A percentile compares a stretch with the other conserved stretches of the same genome.
These are phyloP conservation scores for Erebia epiphron DNA, from an alignment of 2,888 invertebrate genomes.

Conservation along the genomic window DNA sequence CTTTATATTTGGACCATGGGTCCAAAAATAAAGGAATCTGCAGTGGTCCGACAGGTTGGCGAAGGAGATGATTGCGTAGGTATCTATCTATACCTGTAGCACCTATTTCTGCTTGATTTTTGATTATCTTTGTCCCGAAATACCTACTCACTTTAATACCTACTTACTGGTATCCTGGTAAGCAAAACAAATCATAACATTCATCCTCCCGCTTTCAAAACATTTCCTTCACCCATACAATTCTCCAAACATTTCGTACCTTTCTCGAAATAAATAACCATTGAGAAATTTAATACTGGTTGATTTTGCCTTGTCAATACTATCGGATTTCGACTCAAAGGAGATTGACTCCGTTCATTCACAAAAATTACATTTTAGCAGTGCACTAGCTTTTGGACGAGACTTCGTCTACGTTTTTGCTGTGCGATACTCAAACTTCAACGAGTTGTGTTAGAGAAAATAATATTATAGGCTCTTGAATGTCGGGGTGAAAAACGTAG, in stretches of 20 bases:
- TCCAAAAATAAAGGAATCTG: no score
- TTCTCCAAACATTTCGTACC: background rate
- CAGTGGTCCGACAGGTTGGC: no score
- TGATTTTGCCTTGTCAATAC: slow-evolving; percentile 7
- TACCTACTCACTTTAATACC: background rate
- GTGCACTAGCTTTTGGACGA: background rate
- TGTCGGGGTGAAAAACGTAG: no score
- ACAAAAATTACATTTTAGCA: background rate
- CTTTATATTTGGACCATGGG: no score
- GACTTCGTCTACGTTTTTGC: background rate
- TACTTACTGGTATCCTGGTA: background rate
- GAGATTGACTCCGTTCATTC: background rate
- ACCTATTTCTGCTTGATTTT: background rate
- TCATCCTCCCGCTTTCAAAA: background rate
- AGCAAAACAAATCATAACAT: background rate
- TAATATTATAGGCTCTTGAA: no score
- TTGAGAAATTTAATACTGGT: slow-evolving; percentile 3
- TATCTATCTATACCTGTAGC: no score
- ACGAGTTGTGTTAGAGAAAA: no score
- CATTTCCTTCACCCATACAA: background rate
- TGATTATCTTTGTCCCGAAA: background rate
- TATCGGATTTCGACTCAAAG: slow-evolving; percentile 7
- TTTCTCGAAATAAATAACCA: slow-evolving; percentile 11
- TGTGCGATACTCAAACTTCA: no score
- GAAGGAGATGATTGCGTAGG: no score